These are phyloP conservation scores for Drosophila parabipectinata DNA, from an alignment of 1,140 invertebrate species.

Conservation along the genomic window DNA sequence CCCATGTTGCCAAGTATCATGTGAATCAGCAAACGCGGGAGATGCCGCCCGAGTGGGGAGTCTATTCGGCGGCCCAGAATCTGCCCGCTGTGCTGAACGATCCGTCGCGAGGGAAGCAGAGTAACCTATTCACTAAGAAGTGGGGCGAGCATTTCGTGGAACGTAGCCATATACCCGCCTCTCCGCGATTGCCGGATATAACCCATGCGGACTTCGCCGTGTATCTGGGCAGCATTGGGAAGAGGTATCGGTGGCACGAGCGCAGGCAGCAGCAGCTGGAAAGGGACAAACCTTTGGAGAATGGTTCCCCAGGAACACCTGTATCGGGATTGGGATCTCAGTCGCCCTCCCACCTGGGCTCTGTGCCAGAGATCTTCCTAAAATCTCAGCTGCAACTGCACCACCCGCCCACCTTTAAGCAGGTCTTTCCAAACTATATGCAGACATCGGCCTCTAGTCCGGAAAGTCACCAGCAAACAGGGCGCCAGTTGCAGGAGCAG, in stretches of 20 bases:
- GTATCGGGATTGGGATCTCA: slow-evolving; percentile 14
- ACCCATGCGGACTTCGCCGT: slow-evolving; percentile 93
- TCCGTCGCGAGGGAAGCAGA: slow-evolving; percentile 94
- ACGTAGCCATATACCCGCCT: slow-evolving; percentile 88
- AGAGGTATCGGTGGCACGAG: slow-evolving; percentile 86
- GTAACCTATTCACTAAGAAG: slow-evolving; percentile 97
- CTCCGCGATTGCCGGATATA: slow-evolving; percentile 93
- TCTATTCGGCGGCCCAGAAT: slow-evolving; percentile 95
- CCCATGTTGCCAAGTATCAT: slow-evolving; percentile 93
- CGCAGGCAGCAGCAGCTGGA: slow-evolving; percentile 57
- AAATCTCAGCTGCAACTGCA: slow-evolving; percentile 92
- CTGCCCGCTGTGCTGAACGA: slow-evolving; percentile 98
- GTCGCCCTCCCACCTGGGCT: slow-evolving; percentile 85
- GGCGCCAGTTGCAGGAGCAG: slow-evolving; percentile 86
- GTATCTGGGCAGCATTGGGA: slow-evolving; percentile 92
- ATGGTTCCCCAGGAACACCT: slow-evolving; percentile 25
- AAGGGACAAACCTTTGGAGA: slow-evolving; percentile 25
- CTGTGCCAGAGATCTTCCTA: slow-evolving; percentile 95
- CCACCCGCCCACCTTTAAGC: slow-evolving; percentile 92
- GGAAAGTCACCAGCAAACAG: slow-evolving; percentile 77
- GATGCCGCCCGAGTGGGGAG: slow-evolving; percentile 88
- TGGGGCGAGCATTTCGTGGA: slow-evolving; percentile 98
- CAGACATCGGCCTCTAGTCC: slow-evolving; percentile 60
- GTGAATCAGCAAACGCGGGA: slow-evolving; percentile 86
- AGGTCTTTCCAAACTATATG: slow-evolving; percentile 90